Base-by-base conservation (phyloP, 2,888 invertebrate genomes). In the Muschampia plurimacula region DNA sequence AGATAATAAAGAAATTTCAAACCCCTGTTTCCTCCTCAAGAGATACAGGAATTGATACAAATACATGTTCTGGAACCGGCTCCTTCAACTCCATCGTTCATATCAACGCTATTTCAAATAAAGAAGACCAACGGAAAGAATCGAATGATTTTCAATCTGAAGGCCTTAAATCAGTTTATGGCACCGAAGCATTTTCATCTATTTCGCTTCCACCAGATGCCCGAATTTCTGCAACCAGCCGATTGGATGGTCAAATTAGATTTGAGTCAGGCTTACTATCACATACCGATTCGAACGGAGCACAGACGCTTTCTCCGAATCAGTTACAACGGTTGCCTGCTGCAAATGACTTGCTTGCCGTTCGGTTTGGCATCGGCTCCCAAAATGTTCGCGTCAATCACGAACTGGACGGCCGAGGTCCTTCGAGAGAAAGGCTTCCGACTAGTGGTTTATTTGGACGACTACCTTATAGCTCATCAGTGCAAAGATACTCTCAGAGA, bases 261-360 rank as follows among this genome's bases (percentile, higher is more conserved):
- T 49, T 32, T 77, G 1, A 72, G 60, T 41, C 75, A 77, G 39
- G 76, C 77, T 13, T 77, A 77, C 32, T 75, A 72, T 44, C 75
- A 77, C 63, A 7, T 76, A 12, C 75, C 73, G 6, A 72, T 76
- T 32, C 22, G n/a, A 32, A 8, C 36, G 10, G 28, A 62, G 36
- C 74, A 77, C 60, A 65, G 76, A 52, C 15, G 72, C 5, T 77
- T 64, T 59, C 71, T 75, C 2, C 74, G 73, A 7, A 41, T 76
- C 72, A 74, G 73, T 15, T 75, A 75, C 68, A n/a, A 57, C 2
- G 73, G 44, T 36, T 41, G 32, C 6, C 12, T 77, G 6, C 68
- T 75, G 8, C 77, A 79, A 39, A 74, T 77, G 74, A 77, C 74
- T n/a, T 77, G 75, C 55, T 74, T 78, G 7, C 76, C 75, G 15